A percentile compares a stretch with the other conserved stretches of the same genome.
Evolutionary conservation across 2,113 vertebrate species (phyloP).

Genomic region (Phodopus roborovskii): DNA sequence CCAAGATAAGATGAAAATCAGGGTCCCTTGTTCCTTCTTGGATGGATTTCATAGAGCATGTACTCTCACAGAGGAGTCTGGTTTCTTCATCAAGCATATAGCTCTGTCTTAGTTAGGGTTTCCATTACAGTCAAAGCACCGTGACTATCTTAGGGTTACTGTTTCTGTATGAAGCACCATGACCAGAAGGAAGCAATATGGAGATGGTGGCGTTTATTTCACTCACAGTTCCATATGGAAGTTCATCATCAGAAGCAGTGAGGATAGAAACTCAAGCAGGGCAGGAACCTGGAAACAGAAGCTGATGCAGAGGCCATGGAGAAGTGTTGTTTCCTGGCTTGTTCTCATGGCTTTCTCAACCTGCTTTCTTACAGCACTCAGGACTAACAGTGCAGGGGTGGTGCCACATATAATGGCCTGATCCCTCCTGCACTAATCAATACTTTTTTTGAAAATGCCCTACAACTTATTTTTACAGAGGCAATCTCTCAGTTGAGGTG

Average conservation of each 20-base stretch:
- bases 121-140: neutral
- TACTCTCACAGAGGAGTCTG: neutral
- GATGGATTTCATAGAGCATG: neutral
- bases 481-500: neutral
- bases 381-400: neutral
- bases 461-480: neutral
- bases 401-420: neutral
- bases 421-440: neutral
- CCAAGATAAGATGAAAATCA: too few species aligned
- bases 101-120: neutral
- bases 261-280: neutral
- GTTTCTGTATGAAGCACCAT: neutral
- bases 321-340: neutral
- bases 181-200: neutral
- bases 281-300: neutral
- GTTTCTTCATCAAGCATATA: neutral
- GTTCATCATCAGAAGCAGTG: neutral
- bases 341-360: neutral
- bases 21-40: neutral
- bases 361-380: neutral
- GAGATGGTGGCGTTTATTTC: neutral
- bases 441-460: neutral
- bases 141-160: neutral
- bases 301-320: neutral
- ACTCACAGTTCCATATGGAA: neutral